These are phyloP conservation scores for Perccottus glenii DNA, from an alignment of 2,113 vertebrate genomes.

Conservation along the genomic window DNA sequence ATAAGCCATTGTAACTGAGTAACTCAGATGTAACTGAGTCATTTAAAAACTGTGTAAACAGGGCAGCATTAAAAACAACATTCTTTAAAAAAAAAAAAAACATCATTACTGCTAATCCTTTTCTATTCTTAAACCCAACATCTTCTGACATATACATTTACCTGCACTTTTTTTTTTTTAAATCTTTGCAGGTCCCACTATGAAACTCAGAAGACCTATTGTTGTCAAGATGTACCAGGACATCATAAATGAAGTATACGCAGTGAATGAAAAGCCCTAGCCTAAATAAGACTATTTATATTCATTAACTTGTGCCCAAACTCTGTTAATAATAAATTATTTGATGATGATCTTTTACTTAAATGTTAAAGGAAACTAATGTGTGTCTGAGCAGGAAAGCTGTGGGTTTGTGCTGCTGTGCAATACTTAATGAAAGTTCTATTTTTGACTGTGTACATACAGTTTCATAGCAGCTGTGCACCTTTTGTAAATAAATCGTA, in stretches of 20 bases:
- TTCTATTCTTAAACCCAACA: not conserved
- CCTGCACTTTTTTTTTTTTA: not conserved
- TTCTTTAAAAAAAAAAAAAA: not conserved
- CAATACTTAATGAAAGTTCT: constrained; percentile 6
- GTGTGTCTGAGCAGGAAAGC: constrained; percentile 13
- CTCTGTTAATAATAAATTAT: not conserved
- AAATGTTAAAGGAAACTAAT: constrained; percentile 6
- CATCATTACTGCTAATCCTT: no score
- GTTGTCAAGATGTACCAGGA: constrained; percentile 80
- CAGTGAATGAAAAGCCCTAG: constrained; percentile 31
- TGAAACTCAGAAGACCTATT: constrained; percentile 81
- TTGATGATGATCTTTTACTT: constrained; percentile 2
- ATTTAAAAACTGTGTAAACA: not conserved
- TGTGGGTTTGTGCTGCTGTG: constrained; percentile 20
- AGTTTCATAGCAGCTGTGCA: constrained; percentile 17
- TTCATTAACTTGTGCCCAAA: not conserved
- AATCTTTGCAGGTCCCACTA: constrained; percentile 77
- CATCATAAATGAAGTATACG: constrained; percentile 75
- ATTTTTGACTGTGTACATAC: constrained; percentile 28
- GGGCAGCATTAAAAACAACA: not conserved
- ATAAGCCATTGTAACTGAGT: not conserved
- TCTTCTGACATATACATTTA: not conserved
- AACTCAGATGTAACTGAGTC: not conserved
- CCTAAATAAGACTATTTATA: constrained; percentile 1
- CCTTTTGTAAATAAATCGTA: constrained; percentile 49